Percentiles rank a stretch among this genome's conserved stretches.
These are phyloP conservation scores for Tromatobia lineatoria DNA, from an alignment of 2,888 invertebrate genomes.

Conservation along the genomic window DNA sequence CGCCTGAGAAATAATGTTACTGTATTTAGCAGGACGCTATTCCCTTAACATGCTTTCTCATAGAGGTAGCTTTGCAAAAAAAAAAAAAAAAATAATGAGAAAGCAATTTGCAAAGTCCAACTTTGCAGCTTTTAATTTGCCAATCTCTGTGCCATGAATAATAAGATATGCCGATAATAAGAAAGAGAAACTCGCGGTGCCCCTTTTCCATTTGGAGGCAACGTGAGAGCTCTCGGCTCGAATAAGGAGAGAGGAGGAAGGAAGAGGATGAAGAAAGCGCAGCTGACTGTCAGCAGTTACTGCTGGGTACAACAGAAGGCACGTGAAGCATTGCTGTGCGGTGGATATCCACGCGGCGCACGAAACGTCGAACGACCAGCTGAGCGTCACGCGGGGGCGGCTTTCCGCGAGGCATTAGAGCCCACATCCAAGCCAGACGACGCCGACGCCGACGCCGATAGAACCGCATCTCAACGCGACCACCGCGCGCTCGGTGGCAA, in stretches of 20 bases:
- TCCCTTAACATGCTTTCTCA: too few relatives aligned
- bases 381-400: constrained; percentile 49
- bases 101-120: too few relatives aligned
- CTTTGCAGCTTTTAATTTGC: too few relatives aligned
- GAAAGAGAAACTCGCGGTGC: constrained; percentile 13
- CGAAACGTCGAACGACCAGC: constrained; percentile 18
- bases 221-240: not conserved
- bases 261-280: constrained; percentile 12
- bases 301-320: not conserved
- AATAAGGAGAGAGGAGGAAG: not conserved
- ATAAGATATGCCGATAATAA: not conserved
- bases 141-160: constrained; percentile 4
- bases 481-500: constrained; percentile 65
- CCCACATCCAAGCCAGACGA: constrained; percentile 31
- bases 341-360: constrained; percentile 16
- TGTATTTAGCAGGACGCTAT: too few relatives aligned
- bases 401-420: constrained; percentile 16
- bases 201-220: constrained; percentile 9
- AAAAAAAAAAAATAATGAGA: too few relatives aligned
- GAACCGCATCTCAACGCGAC: constrained; percentile 2
- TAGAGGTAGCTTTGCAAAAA: too few relatives aligned
- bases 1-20: too few relatives aligned
- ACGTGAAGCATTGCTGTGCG: constrained; percentile 10
- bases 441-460: constrained; percentile 40
- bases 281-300: constrained; percentile 28